Base-by-base conservation (phyloP, 1,140 invertebrate species). In the Nephila pilipes region DNA sequence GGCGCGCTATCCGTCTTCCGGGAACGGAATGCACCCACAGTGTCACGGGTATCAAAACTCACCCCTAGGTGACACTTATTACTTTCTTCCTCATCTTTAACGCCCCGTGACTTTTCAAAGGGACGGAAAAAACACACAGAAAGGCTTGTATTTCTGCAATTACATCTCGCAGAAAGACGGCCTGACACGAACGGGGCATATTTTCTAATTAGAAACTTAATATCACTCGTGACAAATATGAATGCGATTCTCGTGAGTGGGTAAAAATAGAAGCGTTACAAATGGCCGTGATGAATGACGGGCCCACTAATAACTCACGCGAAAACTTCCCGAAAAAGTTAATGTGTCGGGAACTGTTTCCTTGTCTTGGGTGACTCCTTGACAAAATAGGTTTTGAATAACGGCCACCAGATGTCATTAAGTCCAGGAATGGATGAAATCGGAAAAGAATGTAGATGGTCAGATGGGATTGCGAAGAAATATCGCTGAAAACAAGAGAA, bases 181-280 rank as follows among this genome's bases (percentile, higher is more conserved):
- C 85, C 12, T 32, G 69, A 20, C 69, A 32, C 38, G 54, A 54
- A 55, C 25, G 20, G 22, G 87, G 55, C 69, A 36, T 90, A 79
- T 55, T 90, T 90, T 80, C 88, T 80, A 92, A 92, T 92, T 85
- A 85, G 90, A 85, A 92, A 92, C 32, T 69, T 69, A 75, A 75
- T 92, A 58, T 57, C 57, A 63, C 36, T 32, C 38, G 25, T 92
- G 90, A 85, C 90, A 92, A 91, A 85, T 85, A 60, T 38, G 32
- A 32, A 38, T 81, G 29, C 8, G 46, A 22, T 18, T 58, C 14
- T 87, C 85, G 85, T 60, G 85, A 63, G 20, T 6, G 10, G 85
- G 22, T 80, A 60, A 57, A 90, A 80, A 90, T 90, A 90, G 65
- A 8, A 38, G 20, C 65, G 55, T 87, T 58, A 36, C 85, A 58